Conservation (phyloP, 2,888 invertebrate genomes). For the Neoitamus cyanurus region DNA sequence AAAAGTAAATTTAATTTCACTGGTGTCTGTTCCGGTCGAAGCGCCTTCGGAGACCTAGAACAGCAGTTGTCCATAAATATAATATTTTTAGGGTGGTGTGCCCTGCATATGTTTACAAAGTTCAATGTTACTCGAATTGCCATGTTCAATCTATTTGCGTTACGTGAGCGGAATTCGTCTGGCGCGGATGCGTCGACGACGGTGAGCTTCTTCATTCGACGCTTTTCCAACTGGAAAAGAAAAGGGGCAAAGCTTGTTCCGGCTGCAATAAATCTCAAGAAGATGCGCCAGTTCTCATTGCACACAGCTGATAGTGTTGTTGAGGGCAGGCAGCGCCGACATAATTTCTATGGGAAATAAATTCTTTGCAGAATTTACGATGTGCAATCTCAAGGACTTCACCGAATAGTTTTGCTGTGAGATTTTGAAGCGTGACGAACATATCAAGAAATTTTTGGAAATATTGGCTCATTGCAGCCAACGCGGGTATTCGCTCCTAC, state of each 20-base stretch:
- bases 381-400: neutral
- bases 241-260: neutral
- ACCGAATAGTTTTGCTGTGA: neutral
- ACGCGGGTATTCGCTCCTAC: neutral
- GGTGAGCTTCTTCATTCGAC: neutral
- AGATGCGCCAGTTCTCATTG: neutral
- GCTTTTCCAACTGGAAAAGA: neutral
- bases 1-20: neutral
- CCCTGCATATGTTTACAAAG: constrained; percentile 10
- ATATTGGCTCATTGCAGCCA: neutral
- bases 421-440: neutral
- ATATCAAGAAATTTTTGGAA: neutral
- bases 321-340: too few relatives aligned
- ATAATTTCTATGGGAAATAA: neutral
- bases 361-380: neutral
- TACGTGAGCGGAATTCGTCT: constrained; percentile 27
- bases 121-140: constrained; percentile 27
- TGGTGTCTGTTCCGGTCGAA: neutral
- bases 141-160: constrained; percentile 26
- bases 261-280: constrained; percentile 16
- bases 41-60: neutral
- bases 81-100: constrained; percentile 8
- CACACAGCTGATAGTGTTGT: neutral
- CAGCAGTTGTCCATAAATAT: constrained; percentile 37
- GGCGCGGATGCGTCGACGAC: neutral